Evolutionary conservation across 2,888 invertebrate genomes (phyloP), one percentile per base, ranked within the genome.

Genomic region (Synanthedon andrenaeformis): DNA sequence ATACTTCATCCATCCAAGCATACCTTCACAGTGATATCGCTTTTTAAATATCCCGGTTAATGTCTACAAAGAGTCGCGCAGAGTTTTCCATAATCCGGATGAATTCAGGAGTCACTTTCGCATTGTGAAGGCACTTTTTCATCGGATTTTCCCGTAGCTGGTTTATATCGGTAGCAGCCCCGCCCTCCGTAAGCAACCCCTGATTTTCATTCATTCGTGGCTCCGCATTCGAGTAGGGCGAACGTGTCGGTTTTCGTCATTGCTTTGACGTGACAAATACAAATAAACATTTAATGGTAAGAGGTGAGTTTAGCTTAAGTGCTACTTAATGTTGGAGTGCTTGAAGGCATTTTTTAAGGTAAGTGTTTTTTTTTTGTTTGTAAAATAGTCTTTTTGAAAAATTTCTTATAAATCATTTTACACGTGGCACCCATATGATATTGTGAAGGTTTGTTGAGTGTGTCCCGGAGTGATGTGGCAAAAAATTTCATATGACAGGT

Each of bases 121-220:
- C 52, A 42, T 55, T 53, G 52, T 14, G 58, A 49, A 35, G 55
- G 28, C 49, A 52, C 56, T 52, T 23, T 57, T 13, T 55, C 52
- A 42, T 11, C 14, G 52, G 51, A 59, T 71, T 66, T 72, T 70
- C 42, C 50, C 70, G 71, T 57, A 57, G 71, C 45, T 42, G 74
- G 68, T 60, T 76, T 59, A 54, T 56, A 61, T 59, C 61, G 67
- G 62, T 67, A 63, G 60, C 63, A 66, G 82, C 80, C 80, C 82
- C 83, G 79, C 84, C 85, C 79, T 77, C 74, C 59, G 58, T 49
- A 59, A 64, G 62, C 76, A 65, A 72, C 79, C 81, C 80, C 76
- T 72, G 75, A 63, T 65, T 61, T 79, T 77, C 85, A 85, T 84
- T 85, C 85, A 84, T 77, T 79, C 76, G 71, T 66, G 73, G 66